Base-by-base conservation (phyloP, 2,888 invertebrate genomes). In the Thymelicus acteon region DNA sequence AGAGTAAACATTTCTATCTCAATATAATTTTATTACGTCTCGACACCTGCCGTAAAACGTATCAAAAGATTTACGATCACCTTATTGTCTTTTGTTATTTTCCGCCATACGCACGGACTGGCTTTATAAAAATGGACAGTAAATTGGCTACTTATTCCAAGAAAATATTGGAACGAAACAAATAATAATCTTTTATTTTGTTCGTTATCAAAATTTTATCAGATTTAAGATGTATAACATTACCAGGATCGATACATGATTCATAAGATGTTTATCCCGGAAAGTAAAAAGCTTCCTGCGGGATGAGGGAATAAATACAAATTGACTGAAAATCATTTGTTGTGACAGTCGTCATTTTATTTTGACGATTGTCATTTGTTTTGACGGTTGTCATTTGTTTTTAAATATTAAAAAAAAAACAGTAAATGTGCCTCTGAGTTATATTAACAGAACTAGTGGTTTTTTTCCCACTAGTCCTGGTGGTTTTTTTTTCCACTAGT, bases 11-110 rank as follows among this genome's bases (percentile, higher is more conserved):
- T 48, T 63, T 63, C 6, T 39, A 19, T 40, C 52, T 19, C 39
- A 64, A 54, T 64, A 64, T 52, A 52, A 39, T 64, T 52, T 64
- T 64, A 64, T 64, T 64, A 19, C 19, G 40, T 15, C 39, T 39
- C 52, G 7, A 52, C 52, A 64, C 39, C 64, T 64, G 52, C 64
- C 64, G 37, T 49, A 49, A 63, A 63, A 31, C 31, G 49, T 24
- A 64, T 52, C 39, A 52, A 52, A 49, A 39, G 39, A 19, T 54
- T 52, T 64, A 64, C 40, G 40, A 54, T 47, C 37, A 8, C 37
- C 37, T 52, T 54, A 64, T 64, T 64, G 39, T 15, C 10, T 37
- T 52, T 19, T 7, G 19, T 52, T 63, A 52, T 52, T 39, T 52
- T 19, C 52, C 19, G 52, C 52, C 19, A 24, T 52, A 1, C 8